These are phyloP conservation scores for Drosophila mettleri DNA, from an alignment of 2,888 invertebrate species.

Conservation along the genomic window DNA sequence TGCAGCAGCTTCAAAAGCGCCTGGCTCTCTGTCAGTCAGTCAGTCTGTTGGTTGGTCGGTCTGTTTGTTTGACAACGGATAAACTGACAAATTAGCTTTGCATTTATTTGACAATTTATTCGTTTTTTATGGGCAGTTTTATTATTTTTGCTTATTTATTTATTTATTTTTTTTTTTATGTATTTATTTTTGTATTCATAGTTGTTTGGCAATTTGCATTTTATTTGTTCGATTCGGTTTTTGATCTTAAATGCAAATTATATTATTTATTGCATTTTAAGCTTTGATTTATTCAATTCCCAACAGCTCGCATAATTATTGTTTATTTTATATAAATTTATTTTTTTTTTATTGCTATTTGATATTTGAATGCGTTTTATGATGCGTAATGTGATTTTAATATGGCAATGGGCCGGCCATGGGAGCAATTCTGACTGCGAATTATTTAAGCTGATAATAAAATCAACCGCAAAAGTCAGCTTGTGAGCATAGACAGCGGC, in stretches of 20 bases:
- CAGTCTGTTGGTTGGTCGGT: constrained; percentile 9
- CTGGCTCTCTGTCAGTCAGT: constrained; percentile 8
- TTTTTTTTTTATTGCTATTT: constrained; percentile 28
- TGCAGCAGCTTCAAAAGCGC: background rate
- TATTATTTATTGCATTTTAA: constrained; percentile 61
- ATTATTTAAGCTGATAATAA: constrained; percentile 28
- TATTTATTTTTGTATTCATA: constrained; percentile 24
- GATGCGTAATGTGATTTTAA: constrained; percentile 52
- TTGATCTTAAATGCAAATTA: constrained; percentile 63
- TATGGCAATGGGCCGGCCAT: constrained; percentile 24
- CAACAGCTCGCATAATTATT: constrained; percentile 36
- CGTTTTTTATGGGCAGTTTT: constrained; percentile 5
- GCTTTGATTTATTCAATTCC: constrained; percentile 62
- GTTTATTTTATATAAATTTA: constrained; percentile 28
- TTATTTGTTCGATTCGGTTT: constrained; percentile 55
- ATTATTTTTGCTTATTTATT: background rate
- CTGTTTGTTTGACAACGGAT: constrained; percentile 34
- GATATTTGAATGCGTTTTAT: constrained; percentile 55
- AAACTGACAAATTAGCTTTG: constrained; percentile 74
- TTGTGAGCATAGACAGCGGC: constrained; percentile 3
- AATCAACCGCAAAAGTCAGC: constrained; percentile 21
- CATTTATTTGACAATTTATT: constrained; percentile 61
- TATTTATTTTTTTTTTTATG: constrained; percentile 8
- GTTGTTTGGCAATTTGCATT: constrained; percentile 18
- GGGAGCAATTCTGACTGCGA: constrained; percentile 36